These are phyloP conservation scores for Threskiornis aethiopicus DNA, from an alignment of 2,797 vertebrate species.

Conservation along the genomic window DNA sequence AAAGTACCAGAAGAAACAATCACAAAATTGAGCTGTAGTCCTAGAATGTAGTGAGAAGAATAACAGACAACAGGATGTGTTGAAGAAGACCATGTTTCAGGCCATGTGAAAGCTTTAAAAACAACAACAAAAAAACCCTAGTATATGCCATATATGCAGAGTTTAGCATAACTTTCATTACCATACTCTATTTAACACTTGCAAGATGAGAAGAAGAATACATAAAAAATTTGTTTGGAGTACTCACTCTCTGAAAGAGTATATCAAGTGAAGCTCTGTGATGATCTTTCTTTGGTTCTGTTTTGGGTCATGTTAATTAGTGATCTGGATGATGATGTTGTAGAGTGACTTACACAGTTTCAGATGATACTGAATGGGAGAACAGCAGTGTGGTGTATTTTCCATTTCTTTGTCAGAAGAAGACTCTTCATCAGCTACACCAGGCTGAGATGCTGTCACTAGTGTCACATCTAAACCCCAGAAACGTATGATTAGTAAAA, in stretches of 20 bases:
- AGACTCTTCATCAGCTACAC: neutral
- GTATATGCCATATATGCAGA: too few species aligned
- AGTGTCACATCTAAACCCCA: neutral
- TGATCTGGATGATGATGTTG: neutral
- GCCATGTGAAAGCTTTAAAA: neutral
- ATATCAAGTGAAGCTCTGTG: neutral
- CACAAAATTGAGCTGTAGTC: neutral
- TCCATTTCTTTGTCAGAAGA: neutral
- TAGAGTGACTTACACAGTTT: neutral
- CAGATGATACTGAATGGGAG: neutral
- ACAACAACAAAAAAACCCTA: neutral
- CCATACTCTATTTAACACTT: neutral
- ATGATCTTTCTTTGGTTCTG: neutral
- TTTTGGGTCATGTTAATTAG: neutral
- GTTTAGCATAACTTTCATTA: neutral
- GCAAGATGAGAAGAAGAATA: neutral
- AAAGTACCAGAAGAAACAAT: neutral
- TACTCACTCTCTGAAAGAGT: neutral
- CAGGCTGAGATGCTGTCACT: neutral
- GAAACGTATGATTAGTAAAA: neutral
- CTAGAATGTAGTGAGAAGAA: neutral
- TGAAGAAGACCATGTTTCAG: neutral
- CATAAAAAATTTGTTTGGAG: neutral
- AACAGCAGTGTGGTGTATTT: neutral
- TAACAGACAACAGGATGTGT: neutral